A percentile compares a stretch with the other conserved stretches of the same genome.
Evolutionary conservation across 35 echinoderm and acorn worm genomes (phyloP).

Genomic region (Eucidaris tribuloides): DNA sequence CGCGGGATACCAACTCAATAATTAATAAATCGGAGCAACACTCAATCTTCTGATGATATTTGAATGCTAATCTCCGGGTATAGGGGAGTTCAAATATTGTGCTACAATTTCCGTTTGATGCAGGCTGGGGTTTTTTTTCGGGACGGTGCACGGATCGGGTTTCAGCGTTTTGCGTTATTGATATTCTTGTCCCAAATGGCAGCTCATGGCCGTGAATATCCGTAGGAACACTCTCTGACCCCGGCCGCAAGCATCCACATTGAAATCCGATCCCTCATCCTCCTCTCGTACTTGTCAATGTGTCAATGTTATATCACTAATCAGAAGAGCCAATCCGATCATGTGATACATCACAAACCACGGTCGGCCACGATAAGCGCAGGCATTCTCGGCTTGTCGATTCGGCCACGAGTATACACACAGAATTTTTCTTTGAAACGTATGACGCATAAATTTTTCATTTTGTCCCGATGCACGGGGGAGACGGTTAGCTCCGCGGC

Average conservation of each 20-base stretch:
- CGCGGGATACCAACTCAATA: slow-evolving; percentile 4
- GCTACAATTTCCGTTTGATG: background rate
- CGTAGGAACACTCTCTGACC: background rate
- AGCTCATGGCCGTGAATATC: slow-evolving; percentile 25
- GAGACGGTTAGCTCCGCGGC: slow-evolving; percentile 5
- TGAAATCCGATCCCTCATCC: slow-evolving; percentile 22
- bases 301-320: slow-evolving; percentile 21
- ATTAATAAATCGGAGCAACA: slow-evolving; percentile 9
- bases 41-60: background rate
- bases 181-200: slow-evolving; percentile 15
- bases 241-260: background rate
- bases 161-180: slow-evolving; percentile 28
- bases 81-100: slow-evolving; percentile 26
- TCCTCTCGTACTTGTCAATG: slow-evolving; percentile 13
- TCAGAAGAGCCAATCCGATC: slow-evolving; percentile 10
- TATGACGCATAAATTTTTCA: slow-evolving; percentile 20
- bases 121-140: background rate
- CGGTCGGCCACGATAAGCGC: no score
- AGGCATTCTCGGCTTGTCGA: no score
- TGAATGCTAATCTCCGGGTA: background rate
- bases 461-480: background rate
- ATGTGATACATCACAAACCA: no score
- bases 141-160: background rate
- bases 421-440: slow-evolving; percentile 25
- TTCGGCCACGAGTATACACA: no score